These are phyloP conservation scores for Protophormia terraenovae DNA, from an alignment of 2,888 invertebrate genomes.

Conservation along the genomic window DNA sequence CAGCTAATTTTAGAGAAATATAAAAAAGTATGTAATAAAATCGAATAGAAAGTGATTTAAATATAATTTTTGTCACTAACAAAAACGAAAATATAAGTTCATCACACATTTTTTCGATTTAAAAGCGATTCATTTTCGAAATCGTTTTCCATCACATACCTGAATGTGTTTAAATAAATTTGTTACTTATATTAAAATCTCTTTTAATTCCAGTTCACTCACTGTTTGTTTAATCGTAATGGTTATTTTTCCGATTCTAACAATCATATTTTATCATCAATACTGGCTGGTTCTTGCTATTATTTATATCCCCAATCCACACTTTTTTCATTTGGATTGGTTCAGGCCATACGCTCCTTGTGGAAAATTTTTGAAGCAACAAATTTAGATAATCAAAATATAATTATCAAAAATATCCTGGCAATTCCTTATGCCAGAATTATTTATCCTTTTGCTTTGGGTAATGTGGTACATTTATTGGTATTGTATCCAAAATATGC, in stretches of 20 bases:
- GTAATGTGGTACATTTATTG: conserved; percentile 69
- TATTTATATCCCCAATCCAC: conserved; percentile 72
- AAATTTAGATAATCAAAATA: neutral
- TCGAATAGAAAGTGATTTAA: too few relatives aligned
- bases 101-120: too few relatives aligned
- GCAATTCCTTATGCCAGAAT: conserved; percentile 69
- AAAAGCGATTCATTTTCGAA: too few relatives aligned
- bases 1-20: too few relatives aligned
- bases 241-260: neutral
- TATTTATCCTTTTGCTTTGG: conserved; percentile 68
- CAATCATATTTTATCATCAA: conserved; percentile 73
- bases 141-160: too few relatives aligned
- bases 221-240: conserved; percentile 71
- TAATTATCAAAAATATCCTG: conserved; percentile 53
- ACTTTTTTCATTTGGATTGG: conserved; percentile 72
- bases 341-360: conserved; percentile 70
- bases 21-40: too few relatives aligned
- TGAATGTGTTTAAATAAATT: too few relatives aligned
- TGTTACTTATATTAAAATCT: neutral
- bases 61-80: too few relatives aligned
- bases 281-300: conserved; percentile 74
- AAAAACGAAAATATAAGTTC: too few relatives aligned
- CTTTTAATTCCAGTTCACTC: conserved; percentile 66
- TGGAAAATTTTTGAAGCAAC: conserved; percentile 64
- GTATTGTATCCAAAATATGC: conserved; percentile 33